These are phyloP conservation scores for Sarotherodon lohbergeri DNA, from an alignment of 2,113 vertebrate genomes.

Conservation along the genomic window DNA sequence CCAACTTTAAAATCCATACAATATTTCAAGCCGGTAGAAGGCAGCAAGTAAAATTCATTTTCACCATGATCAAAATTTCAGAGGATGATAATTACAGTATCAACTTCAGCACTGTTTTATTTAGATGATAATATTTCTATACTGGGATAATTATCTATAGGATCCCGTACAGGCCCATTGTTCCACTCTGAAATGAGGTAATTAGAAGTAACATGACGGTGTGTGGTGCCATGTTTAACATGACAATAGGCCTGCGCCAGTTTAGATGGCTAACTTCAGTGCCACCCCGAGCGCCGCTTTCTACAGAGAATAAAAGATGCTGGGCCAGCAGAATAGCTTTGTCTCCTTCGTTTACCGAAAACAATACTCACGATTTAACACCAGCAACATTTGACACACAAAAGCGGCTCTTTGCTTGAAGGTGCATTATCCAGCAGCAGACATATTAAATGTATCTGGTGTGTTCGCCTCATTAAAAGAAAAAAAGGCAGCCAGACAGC, in stretches of 20 bases:
- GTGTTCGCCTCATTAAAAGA: slow-evolving; percentile 90
- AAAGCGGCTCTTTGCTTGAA: slow-evolving; percentile 79
- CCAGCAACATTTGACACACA: slow-evolving; percentile 77
- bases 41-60: neutral
- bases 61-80: neutral
- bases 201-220: slow-evolving; percentile 61
- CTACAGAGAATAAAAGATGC: slow-evolving; percentile 65
- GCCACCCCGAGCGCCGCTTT: slow-evolving; percentile 38
- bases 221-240: slow-evolving; percentile 62
- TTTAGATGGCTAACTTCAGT: slow-evolving; percentile 53
- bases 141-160: slow-evolving; percentile 50
- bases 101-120: slow-evolving; percentile 43
- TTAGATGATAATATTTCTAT: slow-evolving; percentile 57
- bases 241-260: slow-evolving; percentile 59
- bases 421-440: slow-evolving; percentile 77
- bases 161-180: slow-evolving; percentile 47
- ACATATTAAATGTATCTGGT: slow-evolving; percentile 91
- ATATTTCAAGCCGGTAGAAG: neutral
- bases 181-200: slow-evolving; percentile 53
- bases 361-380: slow-evolving; percentile 84
- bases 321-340: slow-evolving; percentile 62
- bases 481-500: slow-evolving; percentile 84
- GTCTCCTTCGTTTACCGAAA: slow-evolving; percentile 82
- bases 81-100: slow-evolving; percentile 49
- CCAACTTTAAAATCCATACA: neutral